Evolutionary conservation across 2,797 vertebrate genomes (phyloP), one percentile per base, ranked within the genome.

Genomic region (Hirundo rustica): DNA sequence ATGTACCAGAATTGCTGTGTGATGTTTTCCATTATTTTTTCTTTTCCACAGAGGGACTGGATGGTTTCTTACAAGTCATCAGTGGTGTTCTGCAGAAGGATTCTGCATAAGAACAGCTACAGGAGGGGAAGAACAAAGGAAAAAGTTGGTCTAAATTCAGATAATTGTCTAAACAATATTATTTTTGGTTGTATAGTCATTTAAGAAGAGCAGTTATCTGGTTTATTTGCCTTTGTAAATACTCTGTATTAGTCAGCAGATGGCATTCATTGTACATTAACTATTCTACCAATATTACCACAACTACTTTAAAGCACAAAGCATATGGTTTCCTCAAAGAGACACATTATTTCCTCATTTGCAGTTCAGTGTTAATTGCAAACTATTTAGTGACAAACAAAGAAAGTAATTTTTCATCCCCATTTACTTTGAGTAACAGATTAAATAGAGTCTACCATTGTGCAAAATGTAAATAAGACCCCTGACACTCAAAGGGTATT

Each of bases 191-290:
- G 60, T 38, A 77, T 19, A 91, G 47, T 85, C 27, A 65, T 86
- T 97, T 97, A 91, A 72, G 80, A 96, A 91, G 65, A 60, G 68
- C 51, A 92, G 73, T 94, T 95, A 95, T 91, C 85, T 7, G 10
- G 91, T 95, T 27, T 95, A 89, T 94, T 96, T 96, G 81, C 78
- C 86, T 85, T 92, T 96, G 96, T 95, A 97, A 97, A 96, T 97
- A 94, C 94, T 95, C 89, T 90, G 40, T 84, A 94, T 97, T 96
- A 97, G 96, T 98, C 97, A 97, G 97, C 97, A 98, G 97, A 98
- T 98, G 97, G 97, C 97, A 97, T 97, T 92, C 95, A 92, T 90
- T 95, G 92, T 96, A 96, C 92, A 73, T 97, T 97, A 96, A 96
- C 88, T 83, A 30, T 96, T 95, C 82, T 22, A 86, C 82, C 58